Evolutionary conservation across 2,888 invertebrate species (phyloP).

Genomic region (Pilophorus perplexus): DNA sequence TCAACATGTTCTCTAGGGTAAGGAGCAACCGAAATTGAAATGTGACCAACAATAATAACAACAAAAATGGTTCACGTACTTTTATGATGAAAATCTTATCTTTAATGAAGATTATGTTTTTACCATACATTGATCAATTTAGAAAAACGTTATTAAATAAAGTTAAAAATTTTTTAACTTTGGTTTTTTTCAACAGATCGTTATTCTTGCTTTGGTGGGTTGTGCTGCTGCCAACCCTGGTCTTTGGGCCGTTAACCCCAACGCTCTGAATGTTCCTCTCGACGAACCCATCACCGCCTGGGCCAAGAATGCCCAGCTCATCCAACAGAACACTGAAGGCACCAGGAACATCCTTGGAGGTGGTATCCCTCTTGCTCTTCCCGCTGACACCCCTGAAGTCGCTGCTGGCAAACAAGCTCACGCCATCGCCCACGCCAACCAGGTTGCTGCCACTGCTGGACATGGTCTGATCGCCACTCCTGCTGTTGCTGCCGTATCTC

Average conservation of each 20-base stretch:
- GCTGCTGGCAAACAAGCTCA: conserved; percentile 51
- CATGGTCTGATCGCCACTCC: conserved; percentile 23
- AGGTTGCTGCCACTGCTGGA: conserved; percentile 45
- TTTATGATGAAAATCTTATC: no score
- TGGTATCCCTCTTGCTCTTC: conserved; percentile 44
- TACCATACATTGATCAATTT: no score
- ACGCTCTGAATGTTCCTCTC: conserved; percentile 36
- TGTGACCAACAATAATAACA: no score
- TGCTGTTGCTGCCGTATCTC: conserved; percentile 25
- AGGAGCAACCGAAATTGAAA: no score
- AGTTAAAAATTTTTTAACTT: no score
- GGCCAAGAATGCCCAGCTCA: conserved; percentile 52
- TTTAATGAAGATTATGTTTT: no score
- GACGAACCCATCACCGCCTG: conserved; percentile 54
- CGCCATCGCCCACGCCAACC: conserved; percentile 53
- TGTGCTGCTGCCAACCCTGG: conserved; percentile 32
- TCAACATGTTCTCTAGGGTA: conserved; percentile 30
- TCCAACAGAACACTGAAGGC: conserved; percentile 52
- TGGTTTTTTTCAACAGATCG: no score
- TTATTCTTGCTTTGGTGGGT: conserved; percentile 37
- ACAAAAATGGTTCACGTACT: no score
- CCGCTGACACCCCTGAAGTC: conserved; percentile 51
- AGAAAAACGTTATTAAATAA: no score
- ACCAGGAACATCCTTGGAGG: conserved; percentile 47
- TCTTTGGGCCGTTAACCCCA: conserved; percentile 37